Conservation (phyloP, 2,797 vertebrate species). For the Enteromius afrohamiltoni region DNA sequence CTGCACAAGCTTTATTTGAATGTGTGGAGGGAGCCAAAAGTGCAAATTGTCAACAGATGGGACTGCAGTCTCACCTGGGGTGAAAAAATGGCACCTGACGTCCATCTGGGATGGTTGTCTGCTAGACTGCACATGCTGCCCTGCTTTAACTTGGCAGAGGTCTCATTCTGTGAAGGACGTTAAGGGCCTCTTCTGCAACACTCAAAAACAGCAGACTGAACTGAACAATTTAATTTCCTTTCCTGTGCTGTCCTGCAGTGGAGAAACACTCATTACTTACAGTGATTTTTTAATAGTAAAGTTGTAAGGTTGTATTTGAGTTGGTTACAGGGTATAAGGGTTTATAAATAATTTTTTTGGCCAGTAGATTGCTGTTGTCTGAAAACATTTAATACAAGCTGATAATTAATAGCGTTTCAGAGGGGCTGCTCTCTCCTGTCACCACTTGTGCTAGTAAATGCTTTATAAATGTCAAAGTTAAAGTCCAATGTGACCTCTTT, state of each 20-base stretch:
- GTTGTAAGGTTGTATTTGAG: not conserved
- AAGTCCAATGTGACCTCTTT: slow-evolving; percentile 55
- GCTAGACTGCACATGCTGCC: slow-evolving; percentile 29
- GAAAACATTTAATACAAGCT: slow-evolving; percentile 27
- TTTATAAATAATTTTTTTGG: slow-evolving; percentile 10
- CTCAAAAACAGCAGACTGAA: not conserved
- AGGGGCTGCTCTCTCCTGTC: slow-evolving; percentile 24
- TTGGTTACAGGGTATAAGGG: not conserved
- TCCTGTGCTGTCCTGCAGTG: not conserved
- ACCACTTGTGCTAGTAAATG: slow-evolving; percentile 35
- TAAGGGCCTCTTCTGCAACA: slow-evolving; percentile 20
- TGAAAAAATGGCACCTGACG: slow-evolving; percentile 55
- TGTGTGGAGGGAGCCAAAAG: slow-evolving; percentile 44
- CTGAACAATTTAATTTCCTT: slow-evolving; percentile 3
- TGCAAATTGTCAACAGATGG: slow-evolving; percentile 64
- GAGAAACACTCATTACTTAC: not conserved
- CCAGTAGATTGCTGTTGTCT: slow-evolving; percentile 26
- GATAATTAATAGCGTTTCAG: slow-evolving; percentile 32
- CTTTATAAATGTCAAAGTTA: slow-evolving; percentile 51
- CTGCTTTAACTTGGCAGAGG: slow-evolving; percentile 43
- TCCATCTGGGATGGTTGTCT: slow-evolving; percentile 61
- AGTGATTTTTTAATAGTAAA: not conserved
- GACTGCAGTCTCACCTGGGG: slow-evolving; percentile 48
- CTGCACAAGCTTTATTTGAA: slow-evolving; percentile 34
- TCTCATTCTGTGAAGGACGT: slow-evolving; percentile 46